Evolutionary conservation across 2,113 vertebrate species (phyloP), one percentile per base, ranked within the genome.

Genomic region (Mesitornis unicolor): DNA sequence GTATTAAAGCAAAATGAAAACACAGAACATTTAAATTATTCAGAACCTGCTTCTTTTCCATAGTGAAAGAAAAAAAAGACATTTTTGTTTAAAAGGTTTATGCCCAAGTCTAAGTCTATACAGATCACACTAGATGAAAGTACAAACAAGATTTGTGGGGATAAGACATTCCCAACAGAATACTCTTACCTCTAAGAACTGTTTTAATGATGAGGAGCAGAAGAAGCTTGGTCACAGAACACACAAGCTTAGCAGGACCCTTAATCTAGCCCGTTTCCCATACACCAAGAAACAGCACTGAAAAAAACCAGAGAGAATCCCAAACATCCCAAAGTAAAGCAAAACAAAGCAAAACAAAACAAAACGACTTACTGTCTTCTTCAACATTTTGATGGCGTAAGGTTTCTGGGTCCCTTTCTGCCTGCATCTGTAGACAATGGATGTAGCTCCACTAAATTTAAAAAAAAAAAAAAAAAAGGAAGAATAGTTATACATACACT

Each of bases 361-460:
- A 96, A 96, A 97, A 71, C 26, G 12, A 99, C 99, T 98, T 98
- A 99, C 99, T 97, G 98, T 99, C 98, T 99, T 99, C 98, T 99
- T 99, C 97, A 99, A 98, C 97, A 98, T 98, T 98, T 99, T 99
- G 97, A 99, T 69, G 92, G 99, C 98, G 95, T 98, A 99, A 93
- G 98, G 98, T 97, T 98, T 99, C 98, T 98, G 98, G 26, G 98
- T 99, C 97, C 98, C 98, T 96, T 99, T 99, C 97, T 99, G 98
- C 94, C 98, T 98, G 97, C 98, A 99, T 98, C 98, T 98, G 97
- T 98, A 99, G 96, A 99, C 99, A 97, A 99, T 98, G 76, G 99
- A 99, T 84, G 99, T 99, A 96, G 99, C 98, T 94, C 99, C 98
- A 97, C 99, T 99, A 97, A 83, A 98, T 90, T 80, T 71, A 93